Base-by-base conservation (phyloP, 1,140 invertebrate genomes). In the Steinernema khuongi region DNA sequence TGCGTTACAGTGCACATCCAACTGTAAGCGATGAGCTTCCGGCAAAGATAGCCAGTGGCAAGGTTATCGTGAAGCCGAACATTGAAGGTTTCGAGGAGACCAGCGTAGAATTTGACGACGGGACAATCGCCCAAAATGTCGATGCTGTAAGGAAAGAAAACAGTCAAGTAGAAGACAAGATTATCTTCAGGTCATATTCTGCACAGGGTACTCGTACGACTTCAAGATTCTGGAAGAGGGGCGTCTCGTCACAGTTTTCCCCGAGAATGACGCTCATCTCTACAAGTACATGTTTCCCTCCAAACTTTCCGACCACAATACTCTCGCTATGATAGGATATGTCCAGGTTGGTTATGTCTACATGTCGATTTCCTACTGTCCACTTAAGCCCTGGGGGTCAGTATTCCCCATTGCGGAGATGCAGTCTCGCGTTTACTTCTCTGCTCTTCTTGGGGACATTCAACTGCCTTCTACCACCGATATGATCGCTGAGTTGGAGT, bases 21-120 rank as follows among this genome's bases (percentile, higher is more conserved):
- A 88, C 86, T 50, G 86, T 88, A 28, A 88, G 88, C 77, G 88
- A 88, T 74, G 87, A 88, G 36, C 77, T 88, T 1, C 86, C 87
- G 0, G 84, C 86, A 68, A 83, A 87, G 18, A 86, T 89, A 17
- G 79, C 87, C 50, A 84, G 76, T 14, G 88, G 88, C 0, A 81
- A 80, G 36, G 81, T 86, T 14, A 69, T 77, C 30, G 79, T 87
- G 2, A 86, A 86, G 73, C 79, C 83, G 17, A 81, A 86, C 71
- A 77, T 87, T 14, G 75, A 77, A 30, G 32, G 75, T 28, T 83
- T 87, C 72, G 86, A 85, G 0, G 77, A 81, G 41, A 81, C 77
- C 4, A 85, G 85, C 2, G 83, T 87, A 1, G 77, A 82, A 68
- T 88, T 87, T 78, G 79, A 79, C 18, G 86, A 87, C 41, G 87